A percentile compares a stretch with the other conserved stretches of the same genome.
phyloP scores from a whole-genome alignment of 2,797 vertebrate genomes.

The Hafferia zeledoni region DNA sequence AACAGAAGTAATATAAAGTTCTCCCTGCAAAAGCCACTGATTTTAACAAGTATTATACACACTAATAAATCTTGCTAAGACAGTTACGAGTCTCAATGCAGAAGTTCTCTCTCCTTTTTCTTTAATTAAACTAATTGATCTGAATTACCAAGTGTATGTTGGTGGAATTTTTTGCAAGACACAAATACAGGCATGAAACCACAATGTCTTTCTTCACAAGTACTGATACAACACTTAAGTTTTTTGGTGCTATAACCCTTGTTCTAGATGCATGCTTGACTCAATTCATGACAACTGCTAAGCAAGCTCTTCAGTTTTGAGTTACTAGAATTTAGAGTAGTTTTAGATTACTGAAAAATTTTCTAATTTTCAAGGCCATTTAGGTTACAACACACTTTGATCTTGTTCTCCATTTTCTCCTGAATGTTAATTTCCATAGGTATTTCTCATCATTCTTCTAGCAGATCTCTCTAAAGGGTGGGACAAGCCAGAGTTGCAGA shows the following conservation, averaged over 20 bases:
- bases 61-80: background rate
- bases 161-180: background rate
- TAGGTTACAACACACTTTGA: constrained; percentile 81
- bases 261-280: constrained; percentile 36
- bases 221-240: background rate
- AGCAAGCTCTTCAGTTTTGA: constrained; percentile 43
- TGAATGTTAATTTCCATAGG: background rate
- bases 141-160: background rate
- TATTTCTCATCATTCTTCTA: constrained; percentile 19
- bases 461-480: background rate
- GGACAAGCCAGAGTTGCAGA: background rate
- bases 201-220: background rate
- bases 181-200: background rate
- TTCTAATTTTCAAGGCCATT: constrained; percentile 74
- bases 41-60: background rate
- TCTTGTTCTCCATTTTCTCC: constrained; percentile 62
- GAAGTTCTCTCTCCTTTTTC: background rate
- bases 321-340: constrained; percentile 49
- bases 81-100: background rate
- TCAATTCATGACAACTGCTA: constrained; percentile 48
- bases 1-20: background rate
- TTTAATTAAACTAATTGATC: background rate
- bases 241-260: background rate
- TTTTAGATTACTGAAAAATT: constrained; percentile 43
- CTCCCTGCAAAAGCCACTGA: background rate